phyloP scores from a whole-genome alignment of 2,113 vertebrate species.

The Actenoides hombroni region DNA sequence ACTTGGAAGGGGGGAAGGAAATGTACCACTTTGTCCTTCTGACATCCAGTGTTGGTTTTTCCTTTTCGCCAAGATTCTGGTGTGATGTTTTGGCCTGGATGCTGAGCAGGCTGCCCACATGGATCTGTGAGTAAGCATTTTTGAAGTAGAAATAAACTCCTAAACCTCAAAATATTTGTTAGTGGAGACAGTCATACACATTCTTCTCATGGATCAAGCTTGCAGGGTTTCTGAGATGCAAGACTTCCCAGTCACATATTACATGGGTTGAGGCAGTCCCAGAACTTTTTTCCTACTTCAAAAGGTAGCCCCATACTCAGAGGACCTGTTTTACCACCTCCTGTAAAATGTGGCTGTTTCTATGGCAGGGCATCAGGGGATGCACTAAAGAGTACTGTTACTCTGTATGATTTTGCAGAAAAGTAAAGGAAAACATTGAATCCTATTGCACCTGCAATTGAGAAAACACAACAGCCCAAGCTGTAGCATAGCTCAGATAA shows the following conservation, averaged over 20 bases:
- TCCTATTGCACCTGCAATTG: neutral
- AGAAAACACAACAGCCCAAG: neutral
- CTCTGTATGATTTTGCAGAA: neutral
- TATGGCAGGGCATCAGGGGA: neutral
- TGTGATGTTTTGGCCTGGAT: neutral
- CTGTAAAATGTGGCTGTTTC: neutral
- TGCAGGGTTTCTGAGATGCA: neutral
- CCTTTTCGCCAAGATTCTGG: neutral
- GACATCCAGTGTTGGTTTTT: neutral
- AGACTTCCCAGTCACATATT: neutral
- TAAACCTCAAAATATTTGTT: neutral
- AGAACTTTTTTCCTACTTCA: neutral
- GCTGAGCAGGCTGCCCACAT: fast-evolving
- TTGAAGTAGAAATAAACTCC: neutral
- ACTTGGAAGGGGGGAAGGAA: neutral
- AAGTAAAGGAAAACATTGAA: neutral
- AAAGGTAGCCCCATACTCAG: neutral
- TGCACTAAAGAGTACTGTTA: neutral
- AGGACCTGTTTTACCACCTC: neutral
- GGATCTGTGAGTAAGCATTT: neutral
- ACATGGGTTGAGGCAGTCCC: neutral
- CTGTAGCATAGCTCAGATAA: neutral
- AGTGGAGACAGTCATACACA: neutral
- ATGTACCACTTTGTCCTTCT: neutral
- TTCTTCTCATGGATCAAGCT: neutral